Evolutionary conservation across 2,113 vertebrate genomes (phyloP), one percentile per base, ranked within the genome.

Genomic region (Calyptommatus sinebrachiatus): DNA sequence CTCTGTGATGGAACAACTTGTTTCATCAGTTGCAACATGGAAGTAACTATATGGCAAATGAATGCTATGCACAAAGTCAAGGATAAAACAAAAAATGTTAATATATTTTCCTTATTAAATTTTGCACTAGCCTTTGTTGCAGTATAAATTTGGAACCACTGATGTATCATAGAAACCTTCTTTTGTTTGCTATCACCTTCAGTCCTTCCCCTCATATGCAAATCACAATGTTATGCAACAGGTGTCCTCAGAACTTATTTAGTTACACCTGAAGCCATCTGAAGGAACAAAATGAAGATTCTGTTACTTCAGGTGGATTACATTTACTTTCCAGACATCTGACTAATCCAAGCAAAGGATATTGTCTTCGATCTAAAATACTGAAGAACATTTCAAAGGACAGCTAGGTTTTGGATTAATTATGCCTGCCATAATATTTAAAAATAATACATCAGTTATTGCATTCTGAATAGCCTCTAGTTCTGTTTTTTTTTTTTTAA

Each of bases 241-340:
- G 86, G 84, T 86, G 72, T 68, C 83, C 84, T 73, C 46, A 77
- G 80, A 73, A 69, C 77, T 81, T 79, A 48, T 87, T 82, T 82
- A 84, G 77, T 89, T 89, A 73, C 88, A 84, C 28, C 16, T 79
- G 88, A 8, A 71, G 72, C 71, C 73, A 79, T 79, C 41, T 9
- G 83, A 84, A 69, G 83, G 50, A 75, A 87, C 73, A 87, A 88
- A 88, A 89, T 88, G 87, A 77, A 70, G 85, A 85, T 86, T 79
- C 50, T 18, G 61, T 86, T 12, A 65, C 80, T 81, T 77, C 77
- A 89, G 89, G 84, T 85, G 83, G 85, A 88, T 24, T 86, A 72
- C 83, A 80, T 69, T 72, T 81, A 41, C 66, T 53, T 83, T 86
- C 62, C 73, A 86, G 46, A 79, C 63, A 45, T 53, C 57, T n/a